Base-by-base conservation (phyloP, 2,888 invertebrate genomes). In the Eupsilia transversa region DNA sequence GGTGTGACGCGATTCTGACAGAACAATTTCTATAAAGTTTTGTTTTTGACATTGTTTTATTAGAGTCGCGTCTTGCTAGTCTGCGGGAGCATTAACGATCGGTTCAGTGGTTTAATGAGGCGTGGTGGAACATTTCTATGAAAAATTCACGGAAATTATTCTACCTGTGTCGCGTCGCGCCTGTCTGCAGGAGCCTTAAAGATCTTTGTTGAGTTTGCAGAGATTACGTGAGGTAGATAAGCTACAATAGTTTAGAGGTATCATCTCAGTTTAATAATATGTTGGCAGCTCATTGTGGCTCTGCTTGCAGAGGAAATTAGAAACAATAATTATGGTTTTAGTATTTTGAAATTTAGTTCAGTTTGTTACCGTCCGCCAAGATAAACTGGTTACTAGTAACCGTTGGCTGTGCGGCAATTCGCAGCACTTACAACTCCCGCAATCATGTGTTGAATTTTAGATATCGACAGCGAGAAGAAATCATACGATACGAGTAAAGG, bases 371-470 rank as follows among this genome's bases (percentile, higher is more conserved):
- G 23, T 3, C 46, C 5, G 12, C 43, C n/a, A 27, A 43, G 6
- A 23, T 64, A 41, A 27, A 59, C n/a, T 59, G 54, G 41, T 14
- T 33, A 3, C 54, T 30, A 14, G 23, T n/a, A 9, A 7, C 2
- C 1, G 20, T 52, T 46, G 10, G 27, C 41, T 30, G 46, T n/a
- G 54, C 23, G 46, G 20, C 23, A 49, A n/a, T 10, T 30, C 14
- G 20, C 43, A 59, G 43, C 20, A 41, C 59, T 56, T 57, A 65
- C n/a, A 12, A 30, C 30, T 60, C 12, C 23, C 43, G 14, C 38
- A n/a, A n/a, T n/a, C n/a, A 41, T 61, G 63, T 35, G 14, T 54
- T 41, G 46, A 74, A 83, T 83, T 52, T 80, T 64, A 70, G 74
- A 80, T 75, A 71, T 74, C 56, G 27, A 70, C 35, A 66, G n/a